A percentile compares a stretch with the other conserved stretches of the same genome.
phyloP scores from a whole-genome alignment of 2,113 vertebrate genomes.

The Vombatus ursinus region DNA sequence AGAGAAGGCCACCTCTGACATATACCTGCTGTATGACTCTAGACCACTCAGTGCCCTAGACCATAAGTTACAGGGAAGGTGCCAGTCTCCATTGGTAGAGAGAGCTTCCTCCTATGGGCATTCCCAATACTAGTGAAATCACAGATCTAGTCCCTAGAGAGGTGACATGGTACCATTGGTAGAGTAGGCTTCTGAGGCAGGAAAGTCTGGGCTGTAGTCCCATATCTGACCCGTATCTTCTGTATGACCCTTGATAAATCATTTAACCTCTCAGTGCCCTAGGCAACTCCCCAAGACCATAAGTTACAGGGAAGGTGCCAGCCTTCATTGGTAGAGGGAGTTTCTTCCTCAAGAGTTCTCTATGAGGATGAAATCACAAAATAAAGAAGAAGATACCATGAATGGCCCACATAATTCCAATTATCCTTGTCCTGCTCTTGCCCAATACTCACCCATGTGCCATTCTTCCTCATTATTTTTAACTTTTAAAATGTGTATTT shows the following conservation, averaged over 20 bases:
- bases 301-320: not conserved
- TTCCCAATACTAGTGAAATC: not conserved
- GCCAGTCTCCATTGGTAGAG: not conserved
- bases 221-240: not conserved
- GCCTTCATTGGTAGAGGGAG: not conserved
- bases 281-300: not conserved
- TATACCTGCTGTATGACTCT: not conserved
- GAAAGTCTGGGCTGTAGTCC: too few species aligned
- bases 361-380: not conserved
- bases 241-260: not conserved
- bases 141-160: not conserved
- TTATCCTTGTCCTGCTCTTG: not conserved
- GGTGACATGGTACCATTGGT: not conserved
- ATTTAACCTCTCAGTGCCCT: not conserved
- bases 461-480: too few species aligned
- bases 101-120: not conserved
- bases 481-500: too few species aligned
- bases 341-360: not conserved
- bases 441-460: too few species aligned
- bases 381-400: not conserved
- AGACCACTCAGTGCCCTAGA: not conserved
- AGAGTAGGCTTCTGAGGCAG: not conserved
- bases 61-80: not conserved
- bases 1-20: not conserved
- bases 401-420: not conserved